These are phyloP conservation scores for Acleris cristana DNA, from an alignment of 2,888 invertebrate genomes.

Conservation along the genomic window DNA sequence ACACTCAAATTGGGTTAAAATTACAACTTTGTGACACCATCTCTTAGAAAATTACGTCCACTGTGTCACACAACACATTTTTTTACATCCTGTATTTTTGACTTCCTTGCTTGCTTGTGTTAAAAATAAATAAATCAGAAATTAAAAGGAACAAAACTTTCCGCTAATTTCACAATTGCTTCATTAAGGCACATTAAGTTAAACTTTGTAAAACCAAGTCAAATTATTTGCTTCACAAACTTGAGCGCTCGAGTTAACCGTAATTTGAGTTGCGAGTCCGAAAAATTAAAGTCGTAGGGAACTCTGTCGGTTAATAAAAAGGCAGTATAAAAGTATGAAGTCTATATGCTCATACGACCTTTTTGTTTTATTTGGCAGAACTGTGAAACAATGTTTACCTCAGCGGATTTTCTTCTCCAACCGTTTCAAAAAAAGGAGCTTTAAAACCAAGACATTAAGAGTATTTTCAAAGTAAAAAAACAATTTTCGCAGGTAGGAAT, in stretches of 20 bases:
- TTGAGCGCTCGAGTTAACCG: neutral
- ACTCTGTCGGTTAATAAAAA: neutral
- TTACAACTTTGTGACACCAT: too few species aligned
- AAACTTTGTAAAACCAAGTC: neutral
- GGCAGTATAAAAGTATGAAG: too few species aligned
- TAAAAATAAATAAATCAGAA: slow-evolving; percentile 16
- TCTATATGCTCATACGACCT: too few species aligned
- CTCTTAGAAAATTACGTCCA: too few species aligned
- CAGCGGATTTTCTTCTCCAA: neutral
- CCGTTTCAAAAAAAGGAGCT: neutral
- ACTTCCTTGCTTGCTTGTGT: too few species aligned
- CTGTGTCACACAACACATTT: too few species aligned
- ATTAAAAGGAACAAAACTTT: too few species aligned
- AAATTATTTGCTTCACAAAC: neutral
- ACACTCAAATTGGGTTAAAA: neutral
- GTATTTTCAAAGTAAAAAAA: neutral
- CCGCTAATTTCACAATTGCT: neutral
- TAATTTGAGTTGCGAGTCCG: neutral
- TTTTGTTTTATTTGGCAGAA: too few species aligned
- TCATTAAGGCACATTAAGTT: neutral
- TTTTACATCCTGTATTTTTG: too few species aligned
- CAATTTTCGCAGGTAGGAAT: neutral
- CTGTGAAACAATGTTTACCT: slow-evolving; percentile 1
- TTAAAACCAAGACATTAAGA: neutral
- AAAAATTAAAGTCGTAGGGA: neutral